Evolutionary conservation across 2,113 vertebrate species (phyloP).

Genomic region (Channa maculata): DNA sequence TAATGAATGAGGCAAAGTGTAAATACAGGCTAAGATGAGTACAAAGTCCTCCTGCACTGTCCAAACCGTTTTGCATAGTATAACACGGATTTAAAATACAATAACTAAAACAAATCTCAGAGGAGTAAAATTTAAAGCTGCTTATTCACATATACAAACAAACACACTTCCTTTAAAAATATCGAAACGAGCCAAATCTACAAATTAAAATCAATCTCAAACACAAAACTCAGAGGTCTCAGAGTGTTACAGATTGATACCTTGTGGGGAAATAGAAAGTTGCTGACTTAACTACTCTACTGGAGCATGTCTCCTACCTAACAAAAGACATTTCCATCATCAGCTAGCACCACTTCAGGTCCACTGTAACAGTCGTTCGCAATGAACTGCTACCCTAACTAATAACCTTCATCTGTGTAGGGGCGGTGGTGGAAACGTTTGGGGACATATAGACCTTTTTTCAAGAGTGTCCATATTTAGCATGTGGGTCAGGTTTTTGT

Average conservation of each 20-base stretch:
- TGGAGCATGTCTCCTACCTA: background rate
- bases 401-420: conserved; percentile 54
- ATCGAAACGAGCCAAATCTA: background rate
- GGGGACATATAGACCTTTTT: conserved; percentile 57
- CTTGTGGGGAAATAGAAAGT: background rate
- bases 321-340: conserved; percentile 25
- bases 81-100: conserved; percentile 1
- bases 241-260: background rate
- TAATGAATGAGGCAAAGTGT: background rate
- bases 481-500: conserved; percentile 77
- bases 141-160: background rate
- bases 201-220: background rate
- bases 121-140: background rate
- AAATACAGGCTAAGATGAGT: background rate
- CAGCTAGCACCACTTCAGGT: background rate
- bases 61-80: background rate
- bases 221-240: background rate
- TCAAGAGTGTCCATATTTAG: conserved; percentile 69
- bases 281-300: background rate
- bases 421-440: conserved; percentile 41
- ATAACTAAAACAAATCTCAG: background rate
- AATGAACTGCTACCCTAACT: conserved; percentile 18
- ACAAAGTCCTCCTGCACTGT: background rate
- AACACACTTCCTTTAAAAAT: background rate
- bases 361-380: background rate